A percentile compares a stretch with the other conserved stretches of the same genome.
Evolutionary conservation across 2,888 invertebrate genomes (phyloP).

Genomic region (Caenorhabditis panamensis): DNA sequence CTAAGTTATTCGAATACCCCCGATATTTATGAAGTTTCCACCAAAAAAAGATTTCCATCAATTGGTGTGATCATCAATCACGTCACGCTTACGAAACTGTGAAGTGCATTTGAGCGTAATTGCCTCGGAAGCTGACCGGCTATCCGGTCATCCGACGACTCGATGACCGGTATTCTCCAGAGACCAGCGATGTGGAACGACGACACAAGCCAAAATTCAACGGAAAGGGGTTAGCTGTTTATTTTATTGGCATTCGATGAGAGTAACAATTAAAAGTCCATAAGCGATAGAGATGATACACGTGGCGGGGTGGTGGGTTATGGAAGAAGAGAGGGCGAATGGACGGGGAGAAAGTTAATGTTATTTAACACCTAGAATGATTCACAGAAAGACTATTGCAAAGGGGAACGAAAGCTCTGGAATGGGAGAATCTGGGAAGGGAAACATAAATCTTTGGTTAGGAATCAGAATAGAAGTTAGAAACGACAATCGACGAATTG

Average conservation of each 20-base stretch:
- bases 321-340: slow-evolving; percentile 23
- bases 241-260: slow-evolving; percentile 23
- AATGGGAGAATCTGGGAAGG: slow-evolving; percentile 6
- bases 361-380: slow-evolving; percentile 21
- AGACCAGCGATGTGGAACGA: slow-evolving; percentile 38
- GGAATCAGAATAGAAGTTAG: slow-evolving; percentile 64
- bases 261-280: slow-evolving; percentile 24
- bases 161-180: slow-evolving; percentile 44
- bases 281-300: slow-evolving; percentile 24
- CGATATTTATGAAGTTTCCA: slow-evolving; percentile 38
- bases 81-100: slow-evolving; percentile 40
- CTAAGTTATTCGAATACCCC: slow-evolving; percentile 52
- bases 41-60: slow-evolving; percentile 9
- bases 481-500: slow-evolving; percentile 81
- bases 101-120: slow-evolving; percentile 53
- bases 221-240: slow-evolving; percentile 34
- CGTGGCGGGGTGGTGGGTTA: slow-evolving; percentile 39
- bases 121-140: slow-evolving; percentile 28
- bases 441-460: neutral
- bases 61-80: slow-evolving; percentile 48
- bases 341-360: neutral
- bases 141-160: slow-evolving; percentile 14
- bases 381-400: slow-evolving; percentile 31
- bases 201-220: neutral
- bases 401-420: slow-evolving; percentile 8